Percentiles rank a stretch among this genome's conserved stretches.
Conservation (phyloP, 2,113 vertebrate species). For the Probosciger aterrimus region DNA sequence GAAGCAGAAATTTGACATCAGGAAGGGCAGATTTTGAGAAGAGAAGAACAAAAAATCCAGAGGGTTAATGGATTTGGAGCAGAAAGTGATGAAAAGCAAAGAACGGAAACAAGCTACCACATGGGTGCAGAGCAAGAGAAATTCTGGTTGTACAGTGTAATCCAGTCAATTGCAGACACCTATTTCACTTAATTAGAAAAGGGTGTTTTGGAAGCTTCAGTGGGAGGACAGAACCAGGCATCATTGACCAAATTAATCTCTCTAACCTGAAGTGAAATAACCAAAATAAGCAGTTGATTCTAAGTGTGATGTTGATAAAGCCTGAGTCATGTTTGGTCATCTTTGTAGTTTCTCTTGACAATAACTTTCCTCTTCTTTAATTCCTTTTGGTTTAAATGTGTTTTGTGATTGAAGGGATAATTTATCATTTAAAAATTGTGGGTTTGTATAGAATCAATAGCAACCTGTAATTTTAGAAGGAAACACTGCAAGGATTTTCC, state of each 20-base stretch:
- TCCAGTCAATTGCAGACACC: not conserved
- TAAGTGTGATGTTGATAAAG: not conserved
- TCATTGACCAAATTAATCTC: not conserved
- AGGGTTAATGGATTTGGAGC: not conserved
- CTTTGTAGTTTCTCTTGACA: not conserved
- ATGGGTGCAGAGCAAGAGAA: not conserved
- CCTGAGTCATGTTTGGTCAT: not conserved
- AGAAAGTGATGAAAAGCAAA: not conserved
- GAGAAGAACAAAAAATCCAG: not conserved
- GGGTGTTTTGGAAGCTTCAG: not conserved
- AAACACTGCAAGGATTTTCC: not conserved
- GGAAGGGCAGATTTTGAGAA: not conserved
- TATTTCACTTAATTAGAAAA: not conserved
- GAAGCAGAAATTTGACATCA: not conserved
- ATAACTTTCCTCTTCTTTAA: not conserved
- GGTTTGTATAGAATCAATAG: not conserved
- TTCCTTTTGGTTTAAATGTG: not conserved
- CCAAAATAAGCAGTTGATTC: not conserved
- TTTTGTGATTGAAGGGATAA: not conserved
- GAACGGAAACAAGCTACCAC: not conserved
- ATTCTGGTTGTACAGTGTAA: not conserved
- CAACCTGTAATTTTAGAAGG: not conserved
- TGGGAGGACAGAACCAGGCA: not conserved
- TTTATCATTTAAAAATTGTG: not conserved
- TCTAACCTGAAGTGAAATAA: not conserved